Evolutionary conservation across 2,888 invertebrate genomes (phyloP), one percentile per base, ranked within the genome.

Genomic region (Zeuzera pyrina): DNA sequence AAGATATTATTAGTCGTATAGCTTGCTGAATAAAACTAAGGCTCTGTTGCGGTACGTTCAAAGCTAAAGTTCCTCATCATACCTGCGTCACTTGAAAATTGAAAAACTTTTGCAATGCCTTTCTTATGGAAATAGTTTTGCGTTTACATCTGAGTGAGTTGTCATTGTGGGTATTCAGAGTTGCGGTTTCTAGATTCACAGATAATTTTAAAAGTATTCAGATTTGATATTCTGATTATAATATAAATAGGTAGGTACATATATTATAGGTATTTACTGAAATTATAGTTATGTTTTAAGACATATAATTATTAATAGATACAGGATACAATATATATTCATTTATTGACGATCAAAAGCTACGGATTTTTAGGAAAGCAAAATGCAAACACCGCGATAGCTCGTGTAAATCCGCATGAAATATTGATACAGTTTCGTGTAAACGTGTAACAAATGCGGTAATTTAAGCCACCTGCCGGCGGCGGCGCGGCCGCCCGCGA

Each of bases 361-460:
- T 12, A 36, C 31, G 34, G 56, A 57, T 69, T 69, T 66, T 64
- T 70, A 59, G 66, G 66, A 72, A 64, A 67, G 66, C 56, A 59
- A 71, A 72, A 77, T 73, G 69, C 72, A 77, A 71, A 65, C 63
- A 57, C 57, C 67, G 65, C 72, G 67, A 76, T 77, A 63, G 71
- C 66, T 68, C 52, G 74, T 74, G 78, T 78, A 81, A 79, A 83
- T 83, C 76, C 76, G 68, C 68, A 74, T 83, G 79, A 83, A 78
- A 83, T 81, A 83, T 83, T 81, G 81, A 81, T 83, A 81, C 81
- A 81, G 81, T 81, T 81, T 78, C 73, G 76, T 77, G 81, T 79
- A 79, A 81, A 79, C 81, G 81, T 77, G 79, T 81, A 81, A 81
- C 81, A 81, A 81, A 83, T 83, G 81, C 74, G 79, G 83, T 81